These are phyloP conservation scores for Euura lappo DNA, from an alignment of 1,140 invertebrate species.

Conservation along the genomic window DNA sequence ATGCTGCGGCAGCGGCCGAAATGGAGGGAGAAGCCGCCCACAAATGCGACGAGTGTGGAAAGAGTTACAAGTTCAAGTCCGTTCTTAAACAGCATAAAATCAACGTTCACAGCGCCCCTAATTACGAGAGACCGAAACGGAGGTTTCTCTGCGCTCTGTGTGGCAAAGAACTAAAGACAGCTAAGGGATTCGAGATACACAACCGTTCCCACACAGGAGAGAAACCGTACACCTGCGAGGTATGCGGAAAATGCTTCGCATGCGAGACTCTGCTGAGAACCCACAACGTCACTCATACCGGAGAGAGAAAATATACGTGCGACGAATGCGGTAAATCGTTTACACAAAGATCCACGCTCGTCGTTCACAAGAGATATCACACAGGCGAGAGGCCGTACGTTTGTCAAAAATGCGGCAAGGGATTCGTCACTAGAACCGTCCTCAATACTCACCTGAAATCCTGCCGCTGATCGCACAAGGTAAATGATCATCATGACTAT, in stretches of 20 bases:
- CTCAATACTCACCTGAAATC: constrained; percentile 68
- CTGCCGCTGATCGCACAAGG: constrained; percentile 27
- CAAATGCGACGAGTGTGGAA: constrained; percentile 33
- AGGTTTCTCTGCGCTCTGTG: constrained; percentile 49
- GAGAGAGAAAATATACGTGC: constrained; percentile 71
- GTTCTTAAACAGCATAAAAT: constrained; percentile 17
- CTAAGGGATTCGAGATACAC: constrained; percentile 65
- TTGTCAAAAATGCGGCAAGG: constrained; percentile 72
- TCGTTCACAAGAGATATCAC: constrained; percentile 79
- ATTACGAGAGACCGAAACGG: constrained; percentile 10
- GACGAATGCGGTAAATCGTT: constrained; percentile 77
- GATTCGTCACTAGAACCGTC: constrained; percentile 68
- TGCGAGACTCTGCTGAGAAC: constrained; percentile 68
- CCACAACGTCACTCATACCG: constrained; percentile 70
- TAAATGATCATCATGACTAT: not conserved
- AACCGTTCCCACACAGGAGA: constrained; percentile 62
- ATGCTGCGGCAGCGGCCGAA: constrained; percentile 63
- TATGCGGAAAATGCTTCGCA: constrained; percentile 71
- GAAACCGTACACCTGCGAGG: constrained; percentile 63
- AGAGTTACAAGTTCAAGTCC: constrained; percentile 24
- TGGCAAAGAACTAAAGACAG: constrained; percentile 45
- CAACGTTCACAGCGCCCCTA: not conserved
- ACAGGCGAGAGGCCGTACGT: constrained; percentile 79
- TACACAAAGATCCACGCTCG: constrained; percentile 77
- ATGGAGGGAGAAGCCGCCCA: constrained; percentile 44